These are phyloP conservation scores for Ciconia maguari DNA, from an alignment of 2,113 vertebrate genomes.

Conservation along the genomic window DNA sequence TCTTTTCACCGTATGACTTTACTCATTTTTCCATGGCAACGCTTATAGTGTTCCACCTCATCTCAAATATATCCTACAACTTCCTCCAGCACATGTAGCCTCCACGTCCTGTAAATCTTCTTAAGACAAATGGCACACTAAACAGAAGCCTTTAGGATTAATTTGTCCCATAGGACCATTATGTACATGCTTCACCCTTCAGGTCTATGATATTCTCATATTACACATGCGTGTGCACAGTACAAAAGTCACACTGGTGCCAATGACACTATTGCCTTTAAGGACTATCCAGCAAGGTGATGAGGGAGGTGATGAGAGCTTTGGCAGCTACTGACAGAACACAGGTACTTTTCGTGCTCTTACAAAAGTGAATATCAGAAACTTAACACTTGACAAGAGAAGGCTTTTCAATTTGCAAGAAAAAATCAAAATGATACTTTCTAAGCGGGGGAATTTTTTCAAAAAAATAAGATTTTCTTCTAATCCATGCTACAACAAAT, in stretches of 20 bases:
- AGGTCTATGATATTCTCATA: neutral
- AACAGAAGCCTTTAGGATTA: neutral
- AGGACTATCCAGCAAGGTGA: neutral
- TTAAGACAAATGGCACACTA: neutral
- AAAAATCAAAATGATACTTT: neutral
- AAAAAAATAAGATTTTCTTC: neutral
- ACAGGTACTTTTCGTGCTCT: neutral
- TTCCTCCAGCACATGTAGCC: neutral
- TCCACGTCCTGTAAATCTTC: neutral
- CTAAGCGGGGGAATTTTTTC: neutral
- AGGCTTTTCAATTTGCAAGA: neutral
- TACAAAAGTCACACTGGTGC: neutral
- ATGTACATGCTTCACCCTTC: neutral
- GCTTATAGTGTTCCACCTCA: neutral
- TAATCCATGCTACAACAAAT: neutral
- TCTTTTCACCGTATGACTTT: slow-evolving; percentile 15
- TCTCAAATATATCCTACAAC: neutral
- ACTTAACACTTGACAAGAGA: neutral
- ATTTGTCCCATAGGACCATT: neutral
- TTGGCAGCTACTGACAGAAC: neutral
- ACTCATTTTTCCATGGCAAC: slow-evolving; percentile 18
- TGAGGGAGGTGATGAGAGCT: neutral
- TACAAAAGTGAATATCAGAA: neutral
- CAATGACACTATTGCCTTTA: neutral
- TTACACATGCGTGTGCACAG: fast-evolving